Evolutionary conservation across 2,888 invertebrate species (phyloP).

Genomic region (Thecocarcelia acutangulata): DNA sequence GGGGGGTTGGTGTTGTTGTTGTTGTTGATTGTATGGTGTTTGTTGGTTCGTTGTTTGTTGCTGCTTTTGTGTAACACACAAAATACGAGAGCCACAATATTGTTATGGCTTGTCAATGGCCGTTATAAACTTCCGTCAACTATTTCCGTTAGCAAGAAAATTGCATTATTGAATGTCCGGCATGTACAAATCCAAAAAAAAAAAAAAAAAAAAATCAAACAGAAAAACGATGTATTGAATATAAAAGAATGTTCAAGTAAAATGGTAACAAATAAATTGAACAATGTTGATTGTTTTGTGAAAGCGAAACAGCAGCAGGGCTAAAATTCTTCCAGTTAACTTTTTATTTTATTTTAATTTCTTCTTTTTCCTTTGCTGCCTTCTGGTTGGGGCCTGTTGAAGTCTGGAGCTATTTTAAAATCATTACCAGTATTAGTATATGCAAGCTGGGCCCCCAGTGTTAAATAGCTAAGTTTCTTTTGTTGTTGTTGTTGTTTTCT

Average conservation of each 20-base stretch:
- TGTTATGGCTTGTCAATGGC: slow-evolving; percentile 67
- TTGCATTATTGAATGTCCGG: slow-evolving; percentile 70
- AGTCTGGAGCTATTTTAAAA: too few relatives aligned
- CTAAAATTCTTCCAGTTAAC: not conserved
- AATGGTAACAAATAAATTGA: slow-evolving; percentile 28
- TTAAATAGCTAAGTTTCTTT: too few relatives aligned
- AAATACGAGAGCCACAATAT: slow-evolving; percentile 47
- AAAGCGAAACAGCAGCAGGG: not conserved
- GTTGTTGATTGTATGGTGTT: not conserved
- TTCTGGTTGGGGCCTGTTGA: not conserved
- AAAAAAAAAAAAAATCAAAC: not conserved
- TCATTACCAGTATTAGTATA: too few relatives aligned
- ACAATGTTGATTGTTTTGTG: slow-evolving; percentile 33
- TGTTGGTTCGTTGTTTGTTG: not conserved
- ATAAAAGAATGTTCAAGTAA: slow-evolving; percentile 1
- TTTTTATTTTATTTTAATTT: not conserved
- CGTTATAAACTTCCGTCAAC: slow-evolving; percentile 71
- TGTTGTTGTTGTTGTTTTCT: too few relatives aligned
- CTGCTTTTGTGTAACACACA: not conserved
- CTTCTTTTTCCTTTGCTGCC: not conserved
- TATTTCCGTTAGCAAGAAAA: slow-evolving; percentile 72
- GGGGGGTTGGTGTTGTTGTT: not conserved
- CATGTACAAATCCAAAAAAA: slow-evolving; percentile 10
- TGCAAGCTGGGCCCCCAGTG: too few relatives aligned
- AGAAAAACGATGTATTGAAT: not conserved